Percentiles rank a stretch among this genome's conserved stretches.
Conservation (phyloP, 2,888 invertebrate species). For the Dyspetes luteomarginatus region DNA sequence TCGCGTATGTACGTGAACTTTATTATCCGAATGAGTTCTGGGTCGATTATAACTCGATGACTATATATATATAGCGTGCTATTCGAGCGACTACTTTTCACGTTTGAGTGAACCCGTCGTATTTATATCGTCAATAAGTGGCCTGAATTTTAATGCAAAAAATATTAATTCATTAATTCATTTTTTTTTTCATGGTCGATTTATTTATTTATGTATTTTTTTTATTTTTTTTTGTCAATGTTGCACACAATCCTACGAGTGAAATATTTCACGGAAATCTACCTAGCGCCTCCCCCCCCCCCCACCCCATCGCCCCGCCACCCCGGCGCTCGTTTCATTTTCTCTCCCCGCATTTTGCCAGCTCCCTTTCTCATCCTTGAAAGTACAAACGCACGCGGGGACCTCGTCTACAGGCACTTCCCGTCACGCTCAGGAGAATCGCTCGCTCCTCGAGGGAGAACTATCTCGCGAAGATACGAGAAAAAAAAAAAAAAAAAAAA, state of each 20-base stretch:
- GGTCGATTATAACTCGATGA: constrained; percentile 68
- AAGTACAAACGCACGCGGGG: constrained; percentile 40
- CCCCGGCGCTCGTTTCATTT: no score
- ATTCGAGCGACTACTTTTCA: constrained; percentile 17
- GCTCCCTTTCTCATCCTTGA: constrained; percentile 70
- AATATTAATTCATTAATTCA: neutral
- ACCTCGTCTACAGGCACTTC: constrained; percentile 61
- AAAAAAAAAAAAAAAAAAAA: constrained; percentile 28
- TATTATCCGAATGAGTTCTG: constrained; percentile 69
- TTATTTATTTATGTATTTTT: no score
- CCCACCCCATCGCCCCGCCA: no score
- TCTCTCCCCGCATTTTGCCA: no score
- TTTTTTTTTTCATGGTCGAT: neutral
- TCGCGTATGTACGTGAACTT: constrained; percentile 63
- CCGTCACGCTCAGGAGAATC: constrained; percentile 67
- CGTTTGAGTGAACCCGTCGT: constrained; percentile 10
- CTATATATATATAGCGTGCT: neutral
- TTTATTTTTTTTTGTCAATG: no score
- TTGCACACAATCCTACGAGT: no score
- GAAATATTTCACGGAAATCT: constrained; percentile 51
- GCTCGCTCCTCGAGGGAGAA: constrained; percentile 49
- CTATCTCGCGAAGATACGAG: constrained; percentile 38
- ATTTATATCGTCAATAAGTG: constrained; percentile 25
- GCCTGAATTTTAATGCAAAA: constrained; percentile 28
- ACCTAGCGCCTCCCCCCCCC: constrained; percentile 22